Percentiles rank a stretch among this genome's conserved stretches.
phyloP scores from a whole-genome alignment of 2,888 invertebrate species.

The Catocala sponsa region DNA sequence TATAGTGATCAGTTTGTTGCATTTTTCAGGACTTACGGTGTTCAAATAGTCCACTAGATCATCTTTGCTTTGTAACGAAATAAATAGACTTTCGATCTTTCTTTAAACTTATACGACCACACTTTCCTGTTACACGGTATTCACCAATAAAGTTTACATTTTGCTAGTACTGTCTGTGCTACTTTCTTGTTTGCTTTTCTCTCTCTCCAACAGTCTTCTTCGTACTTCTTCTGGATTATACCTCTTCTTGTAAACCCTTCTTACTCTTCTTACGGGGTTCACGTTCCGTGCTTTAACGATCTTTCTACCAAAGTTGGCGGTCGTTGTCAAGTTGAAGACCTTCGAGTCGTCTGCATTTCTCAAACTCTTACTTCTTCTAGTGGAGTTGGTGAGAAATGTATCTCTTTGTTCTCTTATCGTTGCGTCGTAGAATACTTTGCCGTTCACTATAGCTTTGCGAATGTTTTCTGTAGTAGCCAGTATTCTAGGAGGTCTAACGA shows the following conservation, averaged over 20 bases:
- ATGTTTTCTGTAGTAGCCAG: slow-evolving; percentile 79
- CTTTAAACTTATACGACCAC: too few relatives aligned
- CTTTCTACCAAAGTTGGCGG: slow-evolving; percentile 67
- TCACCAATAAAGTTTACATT: slow-evolving; percentile 12
- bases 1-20: too few relatives aligned
- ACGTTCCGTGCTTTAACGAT: slow-evolving; percentile 71
- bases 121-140: too few relatives aligned
- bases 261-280: slow-evolving; percentile 78
- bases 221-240: slow-evolving; percentile 86
- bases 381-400: slow-evolving; percentile 59
- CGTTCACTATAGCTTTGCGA: slow-evolving; percentile 80
- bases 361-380: slow-evolving; percentile 61
- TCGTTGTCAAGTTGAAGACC: slow-evolving; percentile 62
- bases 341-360: slow-evolving; percentile 54
- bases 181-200: slow-evolving; percentile 66
- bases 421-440: slow-evolving; percentile 84
- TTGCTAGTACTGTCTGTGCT: slow-evolving; percentile 32
- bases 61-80: too few relatives aligned
- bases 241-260: slow-evolving; percentile 80
- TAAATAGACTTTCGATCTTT: too few relatives aligned
- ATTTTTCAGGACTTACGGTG: too few relatives aligned
- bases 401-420: slow-evolving; percentile 78
- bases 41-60: too few relatives aligned
- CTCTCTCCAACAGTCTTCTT: slow-evolving; percentile 80
- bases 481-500: slow-evolving; percentile 78